phyloP scores from a whole-genome alignment of 2,113 vertebrate genomes.

The Paradoxurus hermaphroditus region DNA sequence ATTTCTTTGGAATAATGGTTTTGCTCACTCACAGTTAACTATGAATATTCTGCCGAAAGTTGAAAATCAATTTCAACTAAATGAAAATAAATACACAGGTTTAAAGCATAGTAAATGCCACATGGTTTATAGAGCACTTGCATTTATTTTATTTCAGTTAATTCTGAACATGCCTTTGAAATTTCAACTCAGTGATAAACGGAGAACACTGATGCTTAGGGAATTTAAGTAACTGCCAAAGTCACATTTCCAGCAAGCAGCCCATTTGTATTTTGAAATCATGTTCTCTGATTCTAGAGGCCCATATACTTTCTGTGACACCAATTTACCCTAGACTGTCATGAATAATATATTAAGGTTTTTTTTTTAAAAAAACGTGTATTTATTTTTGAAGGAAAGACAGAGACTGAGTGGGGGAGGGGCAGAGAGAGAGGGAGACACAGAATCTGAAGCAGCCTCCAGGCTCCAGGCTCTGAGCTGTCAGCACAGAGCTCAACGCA shows the following conservation, averaged over 20 bases:
- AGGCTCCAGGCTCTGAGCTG: too few species aligned
- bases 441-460: too few species aligned
- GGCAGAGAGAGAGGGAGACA: too few species aligned
- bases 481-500: too few species aligned
- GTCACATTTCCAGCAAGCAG: neutral
- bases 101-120: neutral
- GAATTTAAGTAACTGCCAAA: neutral
- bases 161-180: neutral
- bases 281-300: neutral
- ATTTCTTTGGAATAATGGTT: neutral
- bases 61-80: neutral
- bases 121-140: neutral
- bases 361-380: too few species aligned
- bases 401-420: too few species aligned
- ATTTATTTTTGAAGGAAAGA: too few species aligned
- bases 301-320: neutral
- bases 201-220: neutral
- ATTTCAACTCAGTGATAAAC: neutral
- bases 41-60: neutral
- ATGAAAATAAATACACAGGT: neutral
- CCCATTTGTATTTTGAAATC: neutral
- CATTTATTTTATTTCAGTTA: neutral
- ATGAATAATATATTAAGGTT: too few species aligned
- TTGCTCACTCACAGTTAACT: neutral
- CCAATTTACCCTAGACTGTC: neutral